A percentile compares a stretch with the other conserved stretches of the same genome.
phyloP scores from a whole-genome alignment of 2,113 vertebrate genomes.

The Aspidoscelis tigris region DNA sequence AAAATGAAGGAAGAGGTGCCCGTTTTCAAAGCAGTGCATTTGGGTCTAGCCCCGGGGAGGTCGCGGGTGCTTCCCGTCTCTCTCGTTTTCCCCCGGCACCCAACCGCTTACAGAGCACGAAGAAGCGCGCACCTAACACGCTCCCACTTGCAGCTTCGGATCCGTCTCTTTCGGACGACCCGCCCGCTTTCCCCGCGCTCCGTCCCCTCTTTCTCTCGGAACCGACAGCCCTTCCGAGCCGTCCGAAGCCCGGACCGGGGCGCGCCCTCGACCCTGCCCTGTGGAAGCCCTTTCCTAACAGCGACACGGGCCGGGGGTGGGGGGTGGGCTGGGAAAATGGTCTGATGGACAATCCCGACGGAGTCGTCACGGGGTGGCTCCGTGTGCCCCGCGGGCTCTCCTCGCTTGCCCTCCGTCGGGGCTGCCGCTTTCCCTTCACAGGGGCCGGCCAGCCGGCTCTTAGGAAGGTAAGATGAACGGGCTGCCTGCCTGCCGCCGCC shows the following conservation, averaged over 20 bases:
- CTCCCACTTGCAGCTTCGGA: neutral
- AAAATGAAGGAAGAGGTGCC: neutral
- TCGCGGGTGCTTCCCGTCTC: neutral
- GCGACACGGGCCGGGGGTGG: neutral
- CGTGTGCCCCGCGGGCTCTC: neutral
- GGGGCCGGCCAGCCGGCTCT: slow-evolving; percentile 14
- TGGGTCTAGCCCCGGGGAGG: neutral
- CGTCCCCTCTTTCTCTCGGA: neutral
- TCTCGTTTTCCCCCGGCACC: neutral
- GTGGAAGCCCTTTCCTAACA: neutral
- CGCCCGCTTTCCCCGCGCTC: neutral
- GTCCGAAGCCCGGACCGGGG: neutral
- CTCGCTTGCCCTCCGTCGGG: neutral
- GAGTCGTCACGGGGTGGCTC: slow-evolving; percentile 10
- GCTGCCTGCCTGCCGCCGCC: slow-evolving; percentile 16
- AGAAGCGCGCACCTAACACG: neutral
- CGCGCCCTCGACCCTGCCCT: neutral
- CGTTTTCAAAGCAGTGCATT: neutral
- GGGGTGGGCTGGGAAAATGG: too few relatives aligned
- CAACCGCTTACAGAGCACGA: neutral
- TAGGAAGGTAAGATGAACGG: slow-evolving; percentile 35
- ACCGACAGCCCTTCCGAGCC: neutral
- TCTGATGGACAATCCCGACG: neutral
- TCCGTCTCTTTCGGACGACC: neutral
- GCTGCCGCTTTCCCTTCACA: slow-evolving; percentile 28